Evolutionary conservation across 2,797 vertebrate genomes (phyloP).

Genomic region (Lacerta agilis): DNA sequence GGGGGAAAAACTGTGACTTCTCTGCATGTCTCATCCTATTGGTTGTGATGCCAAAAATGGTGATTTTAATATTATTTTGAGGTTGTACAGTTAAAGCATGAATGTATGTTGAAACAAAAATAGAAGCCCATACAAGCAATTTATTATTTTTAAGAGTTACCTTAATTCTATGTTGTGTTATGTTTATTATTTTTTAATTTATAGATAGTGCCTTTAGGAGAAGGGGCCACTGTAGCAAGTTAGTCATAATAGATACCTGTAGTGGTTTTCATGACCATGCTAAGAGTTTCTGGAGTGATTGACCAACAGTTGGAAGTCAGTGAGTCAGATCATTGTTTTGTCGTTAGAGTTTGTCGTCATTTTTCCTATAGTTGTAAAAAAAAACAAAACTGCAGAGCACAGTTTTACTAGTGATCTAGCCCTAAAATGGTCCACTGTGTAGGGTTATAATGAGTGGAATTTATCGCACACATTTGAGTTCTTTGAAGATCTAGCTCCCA

Average conservation of each 20-base stretch:
- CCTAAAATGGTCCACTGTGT: slow-evolving; percentile 6
- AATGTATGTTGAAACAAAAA: slow-evolving; percentile 63
- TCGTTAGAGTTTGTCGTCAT: slow-evolving; percentile 60
- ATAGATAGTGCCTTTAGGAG: slow-evolving; percentile 76
- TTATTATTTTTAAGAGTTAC: slow-evolving; percentile 15
- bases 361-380: slow-evolving; percentile 44
- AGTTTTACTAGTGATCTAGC: slow-evolving; percentile 5
- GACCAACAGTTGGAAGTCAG: slow-evolving; percentile 57
- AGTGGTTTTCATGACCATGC: slow-evolving; percentile 61
- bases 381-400: background rate
- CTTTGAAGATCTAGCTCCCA: slow-evolving; percentile 12
- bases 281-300: slow-evolving; percentile 60
- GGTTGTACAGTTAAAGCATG: slow-evolving; percentile 69
- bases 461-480: slow-evolving; percentile 8
- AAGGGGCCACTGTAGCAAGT: slow-evolving; percentile 60
- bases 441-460: background rate
- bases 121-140: slow-evolving; percentile 46
- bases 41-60: slow-evolving; percentile 70
- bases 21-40: slow-evolving; percentile 75
- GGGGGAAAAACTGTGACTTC: slow-evolving; percentile 47
- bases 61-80: slow-evolving; percentile 57
- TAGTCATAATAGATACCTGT: slow-evolving; percentile 68
- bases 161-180: slow-evolving; percentile 41
- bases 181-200: slow-evolving; percentile 56
- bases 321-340: slow-evolving; percentile 70